Evolutionary conservation across 2,113 vertebrate genomes (phyloP).

Genomic region (Reinhardtius hippoglossoides): DNA sequence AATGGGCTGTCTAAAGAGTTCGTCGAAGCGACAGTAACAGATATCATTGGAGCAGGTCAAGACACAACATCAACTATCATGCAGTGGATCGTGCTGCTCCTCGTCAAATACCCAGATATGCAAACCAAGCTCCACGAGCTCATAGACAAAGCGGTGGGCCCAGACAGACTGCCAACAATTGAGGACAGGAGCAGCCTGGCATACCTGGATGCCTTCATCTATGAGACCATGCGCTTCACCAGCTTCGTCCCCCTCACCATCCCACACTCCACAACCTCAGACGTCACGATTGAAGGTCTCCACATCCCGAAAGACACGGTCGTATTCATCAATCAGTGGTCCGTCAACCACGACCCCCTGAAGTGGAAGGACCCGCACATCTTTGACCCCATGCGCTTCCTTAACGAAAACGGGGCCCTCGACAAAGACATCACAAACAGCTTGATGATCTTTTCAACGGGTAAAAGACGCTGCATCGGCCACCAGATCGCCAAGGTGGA

Average conservation of each 20-base stretch:
- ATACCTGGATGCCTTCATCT: conserved; percentile 88
- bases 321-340: conserved; percentile 92
- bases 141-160: conserved; percentile 86
- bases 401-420: conserved; percentile 76
- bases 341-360: conserved; percentile 86
- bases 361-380: conserved; percentile 86
- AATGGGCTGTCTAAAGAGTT: conserved; percentile 79
- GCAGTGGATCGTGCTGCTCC: conserved; percentile 86
- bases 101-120: conserved; percentile 83
- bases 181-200: conserved; percentile 82
- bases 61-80: conserved; percentile 86
- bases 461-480: conserved; percentile 88
- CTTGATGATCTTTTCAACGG: conserved; percentile 89
- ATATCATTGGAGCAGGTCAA: conserved; percentile 89
- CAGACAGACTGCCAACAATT: conserved; percentile 77
- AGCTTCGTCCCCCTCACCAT: conserved; percentile 91
- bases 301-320: conserved; percentile 88
- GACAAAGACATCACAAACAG: conserved; percentile 78
- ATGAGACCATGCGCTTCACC: conserved; percentile 87
- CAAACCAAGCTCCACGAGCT: conserved; percentile 84
- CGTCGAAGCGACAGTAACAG: conserved; percentile 84
- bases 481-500: conserved; percentile 86
- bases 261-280: conserved; percentile 87
- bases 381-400: conserved; percentile 86
- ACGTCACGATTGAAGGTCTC: conserved; percentile 86